Percentiles rank a stretch among this genome's conserved stretches.
Evolutionary conservation across 2,797 vertebrate species (phyloP).

Genomic region (Discoglossus pictus): DNA sequence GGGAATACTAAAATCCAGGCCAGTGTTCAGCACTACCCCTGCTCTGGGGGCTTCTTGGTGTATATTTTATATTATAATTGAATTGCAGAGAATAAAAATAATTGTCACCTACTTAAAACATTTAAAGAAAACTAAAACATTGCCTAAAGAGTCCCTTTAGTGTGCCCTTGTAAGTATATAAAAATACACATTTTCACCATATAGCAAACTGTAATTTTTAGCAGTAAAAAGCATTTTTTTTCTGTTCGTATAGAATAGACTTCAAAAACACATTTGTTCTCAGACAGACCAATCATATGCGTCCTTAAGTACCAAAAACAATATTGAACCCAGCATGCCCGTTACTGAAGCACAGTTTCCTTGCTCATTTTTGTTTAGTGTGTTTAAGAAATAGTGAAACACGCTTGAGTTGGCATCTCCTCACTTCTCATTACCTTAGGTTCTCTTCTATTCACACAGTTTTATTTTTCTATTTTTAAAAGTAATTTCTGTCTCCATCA

Average conservation of each 20-base stretch:
- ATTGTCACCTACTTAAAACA: too few species aligned
- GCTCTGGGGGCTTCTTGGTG: too few species aligned
- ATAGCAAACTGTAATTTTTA: too few species aligned
- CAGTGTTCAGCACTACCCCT: too few species aligned
- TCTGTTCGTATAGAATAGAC: slow-evolving; percentile 14
- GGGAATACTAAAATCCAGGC: too few species aligned
- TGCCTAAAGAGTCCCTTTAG: too few species aligned
- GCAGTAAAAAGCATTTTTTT: slow-evolving; percentile 5
- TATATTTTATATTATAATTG: too few species aligned
- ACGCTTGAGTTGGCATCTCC: slow-evolving; percentile 45
- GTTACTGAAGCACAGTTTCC: slow-evolving; percentile 57
- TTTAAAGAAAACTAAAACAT: too few species aligned
- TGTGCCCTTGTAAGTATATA: too few species aligned
- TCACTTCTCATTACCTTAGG: slow-evolving; percentile 48
- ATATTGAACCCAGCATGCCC: slow-evolving; percentile 40
- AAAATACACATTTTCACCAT: too few species aligned
- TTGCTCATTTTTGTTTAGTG: slow-evolving; percentile 49
- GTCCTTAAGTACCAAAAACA: slow-evolving; percentile 44
- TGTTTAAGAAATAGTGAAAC: slow-evolving; percentile 49
- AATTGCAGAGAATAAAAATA: too few species aligned
- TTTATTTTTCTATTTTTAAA: slow-evolving; percentile 37
- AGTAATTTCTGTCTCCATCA: slow-evolving; percentile 35
- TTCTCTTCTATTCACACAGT: slow-evolving; percentile 37
- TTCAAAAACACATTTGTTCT: slow-evolving; percentile 3
- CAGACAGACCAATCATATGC: slow-evolving; percentile 7